Conservation (phyloP, 2,113 vertebrate genomes). For the Pao palembangensis region DNA sequence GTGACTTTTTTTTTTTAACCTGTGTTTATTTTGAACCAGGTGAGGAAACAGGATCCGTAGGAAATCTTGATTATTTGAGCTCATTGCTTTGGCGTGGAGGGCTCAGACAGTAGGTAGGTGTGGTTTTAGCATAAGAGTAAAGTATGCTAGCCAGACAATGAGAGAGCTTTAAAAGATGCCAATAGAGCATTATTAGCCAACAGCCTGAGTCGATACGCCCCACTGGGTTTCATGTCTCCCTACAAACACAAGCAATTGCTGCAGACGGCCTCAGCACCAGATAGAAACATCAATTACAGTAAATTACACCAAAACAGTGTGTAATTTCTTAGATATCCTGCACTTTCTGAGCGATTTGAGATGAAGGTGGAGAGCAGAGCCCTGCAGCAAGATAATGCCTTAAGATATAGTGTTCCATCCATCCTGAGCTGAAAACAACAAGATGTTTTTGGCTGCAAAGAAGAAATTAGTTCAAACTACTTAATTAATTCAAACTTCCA, state of each 20-base stretch:
- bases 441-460: slow-evolving; percentile 45
- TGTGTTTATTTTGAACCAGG: background rate
- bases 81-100: background rate
- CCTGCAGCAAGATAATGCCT: slow-evolving; percentile 51
- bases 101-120: slow-evolving; percentile 8
- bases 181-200: slow-evolving; percentile 65
- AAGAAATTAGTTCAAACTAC: slow-evolving; percentile 10
- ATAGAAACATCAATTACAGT: slow-evolving; percentile 72
- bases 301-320: slow-evolving; percentile 71
- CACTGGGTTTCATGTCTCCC: slow-evolving; percentile 65
- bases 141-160: slow-evolving; percentile 61
- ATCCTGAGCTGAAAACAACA: slow-evolving; percentile 37
- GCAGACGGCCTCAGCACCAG: slow-evolving; percentile 49
- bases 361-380: slow-evolving; percentile 50
- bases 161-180: slow-evolving; percentile 65
- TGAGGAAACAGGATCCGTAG: background rate
- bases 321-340: slow-evolving; percentile 66
- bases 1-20: background rate
- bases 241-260: slow-evolving; percentile 69
- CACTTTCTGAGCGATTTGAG: slow-evolving; percentile 53
- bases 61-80: slow-evolving; percentile 3
- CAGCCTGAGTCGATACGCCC: slow-evolving; percentile 68
- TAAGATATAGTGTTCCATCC: slow-evolving; percentile 46
- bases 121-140: slow-evolving; percentile 29
- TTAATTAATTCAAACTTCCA: too few species aligned